Evolutionary conservation across 2,797 vertebrate species (phyloP).

Genomic region (Propithecus deckenii): DNA sequence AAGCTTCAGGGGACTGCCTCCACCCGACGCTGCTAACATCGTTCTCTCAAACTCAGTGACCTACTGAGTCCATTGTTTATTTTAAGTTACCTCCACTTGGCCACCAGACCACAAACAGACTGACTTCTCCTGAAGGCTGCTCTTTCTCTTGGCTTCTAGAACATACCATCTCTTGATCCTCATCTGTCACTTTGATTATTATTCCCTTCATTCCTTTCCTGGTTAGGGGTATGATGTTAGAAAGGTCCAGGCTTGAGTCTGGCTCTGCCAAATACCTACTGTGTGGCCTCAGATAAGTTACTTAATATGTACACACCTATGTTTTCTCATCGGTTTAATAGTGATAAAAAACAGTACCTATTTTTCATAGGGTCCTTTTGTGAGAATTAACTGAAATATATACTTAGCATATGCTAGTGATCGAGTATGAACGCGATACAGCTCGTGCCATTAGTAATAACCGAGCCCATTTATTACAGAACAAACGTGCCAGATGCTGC

Average conservation of each 20-base stretch:
- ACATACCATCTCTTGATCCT: background rate
- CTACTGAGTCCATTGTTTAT: background rate
- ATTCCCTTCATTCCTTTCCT: background rate
- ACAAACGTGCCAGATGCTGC: background rate
- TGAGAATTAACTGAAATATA: constrained; percentile 17
- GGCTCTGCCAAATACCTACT: background rate
- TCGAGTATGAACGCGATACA: background rate
- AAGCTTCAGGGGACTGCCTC: background rate
- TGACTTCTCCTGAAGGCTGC: background rate
- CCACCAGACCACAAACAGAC: background rate
- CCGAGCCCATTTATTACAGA: background rate
- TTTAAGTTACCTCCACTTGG: background rate
- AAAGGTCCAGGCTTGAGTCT: background rate
- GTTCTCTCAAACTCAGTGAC: background rate
- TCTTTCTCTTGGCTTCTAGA: background rate
- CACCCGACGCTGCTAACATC: background rate
- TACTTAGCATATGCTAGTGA: background rate
- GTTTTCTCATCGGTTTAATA: background rate
- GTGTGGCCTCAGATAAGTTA: background rate
- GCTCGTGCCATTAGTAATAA: background rate
- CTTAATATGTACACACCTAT: background rate
- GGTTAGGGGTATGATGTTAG: background rate
- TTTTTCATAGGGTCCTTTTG: background rate
- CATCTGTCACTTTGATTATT: background rate
- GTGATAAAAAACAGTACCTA: background rate